Evolutionary conservation across 2,888 invertebrate genomes (phyloP).

Genomic region (Pimpla rufipes): DNA sequence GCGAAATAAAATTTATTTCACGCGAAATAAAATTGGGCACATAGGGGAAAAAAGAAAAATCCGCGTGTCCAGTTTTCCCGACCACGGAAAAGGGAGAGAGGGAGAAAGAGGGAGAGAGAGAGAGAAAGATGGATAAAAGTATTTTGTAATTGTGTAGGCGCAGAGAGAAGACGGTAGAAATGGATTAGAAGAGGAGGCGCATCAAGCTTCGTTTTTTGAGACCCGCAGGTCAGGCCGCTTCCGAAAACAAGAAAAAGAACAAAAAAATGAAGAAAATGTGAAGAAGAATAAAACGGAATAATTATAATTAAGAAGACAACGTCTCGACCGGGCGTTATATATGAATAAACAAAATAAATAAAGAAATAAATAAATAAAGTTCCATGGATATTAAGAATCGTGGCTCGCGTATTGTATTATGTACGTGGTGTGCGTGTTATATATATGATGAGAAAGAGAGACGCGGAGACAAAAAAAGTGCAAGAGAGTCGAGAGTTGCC

Average conservation of each 20-base stretch:
- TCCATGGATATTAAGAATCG: conserved; percentile 47
- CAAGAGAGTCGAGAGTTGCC: conserved; percentile 64
- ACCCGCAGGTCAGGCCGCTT: conserved; percentile 52
- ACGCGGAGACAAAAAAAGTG: conserved; percentile 39
- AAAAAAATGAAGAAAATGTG: conserved; percentile 24
- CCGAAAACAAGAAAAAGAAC: conserved; percentile 45
- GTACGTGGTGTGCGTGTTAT: conserved; percentile 32
- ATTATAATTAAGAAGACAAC: conserved; percentile 52
- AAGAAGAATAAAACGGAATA: conserved; percentile 33
- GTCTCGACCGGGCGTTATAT: conserved; percentile 49
- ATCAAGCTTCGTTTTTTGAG: conserved; percentile 41
- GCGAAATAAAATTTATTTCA: too few relatives aligned
- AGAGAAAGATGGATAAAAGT: conserved; percentile 67
- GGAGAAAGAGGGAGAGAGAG: not conserved
- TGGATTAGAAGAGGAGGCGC: conserved; percentile 16
- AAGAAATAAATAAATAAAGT: conserved; percentile 32
- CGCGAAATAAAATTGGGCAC: too few relatives aligned
- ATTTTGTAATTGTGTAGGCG: conserved; percentile 73
- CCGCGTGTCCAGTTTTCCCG: conserved; percentile 56
- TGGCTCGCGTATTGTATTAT: conserved; percentile 50
- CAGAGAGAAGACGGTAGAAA: conserved; percentile 34
- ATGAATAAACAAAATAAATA: conserved; percentile 20
- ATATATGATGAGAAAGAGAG: conserved; percentile 11
- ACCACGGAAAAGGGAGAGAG: conserved; percentile 39
- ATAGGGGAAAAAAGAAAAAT: conserved; percentile 20